Evolutionary conservation across 2,113 vertebrate species (phyloP).

Genomic region (Sapajus apella): DNA sequence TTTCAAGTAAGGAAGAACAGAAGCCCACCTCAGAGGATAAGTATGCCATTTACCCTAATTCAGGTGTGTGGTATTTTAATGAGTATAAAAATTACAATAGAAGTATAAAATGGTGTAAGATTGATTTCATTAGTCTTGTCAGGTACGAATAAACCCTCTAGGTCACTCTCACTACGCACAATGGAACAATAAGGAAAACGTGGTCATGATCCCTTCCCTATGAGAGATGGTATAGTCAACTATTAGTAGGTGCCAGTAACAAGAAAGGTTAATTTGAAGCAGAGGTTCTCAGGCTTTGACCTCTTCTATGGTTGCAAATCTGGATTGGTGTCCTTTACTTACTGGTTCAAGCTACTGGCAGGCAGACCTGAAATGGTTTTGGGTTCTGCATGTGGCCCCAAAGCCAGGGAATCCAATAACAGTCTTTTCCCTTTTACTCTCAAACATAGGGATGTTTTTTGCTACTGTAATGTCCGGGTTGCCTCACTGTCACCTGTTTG

Average conservation of each 20-base stretch:
- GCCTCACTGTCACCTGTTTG: not conserved
- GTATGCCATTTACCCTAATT: not conserved
- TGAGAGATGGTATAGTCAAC: not conserved
- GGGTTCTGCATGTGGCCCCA: not conserved
- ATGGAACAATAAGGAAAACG: not conserved
- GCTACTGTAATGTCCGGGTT: not conserved
- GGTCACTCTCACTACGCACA: not conserved
- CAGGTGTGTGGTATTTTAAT: not conserved
- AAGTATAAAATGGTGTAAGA: not conserved
- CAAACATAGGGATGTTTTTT: not conserved
- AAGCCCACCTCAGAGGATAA: not conserved
- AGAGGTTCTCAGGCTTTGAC: not conserved
- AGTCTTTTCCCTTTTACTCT: not conserved
- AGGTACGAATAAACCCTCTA: not conserved
- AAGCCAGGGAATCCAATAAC: not conserved
- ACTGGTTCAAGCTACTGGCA: not conserved
- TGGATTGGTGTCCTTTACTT: not conserved
- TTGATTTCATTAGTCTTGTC: not conserved
- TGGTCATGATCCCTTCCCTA: not conserved
- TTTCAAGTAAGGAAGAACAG: not conserved
- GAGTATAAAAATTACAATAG: not conserved
- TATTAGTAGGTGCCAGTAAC: not conserved
- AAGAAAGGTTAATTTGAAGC: not conserved
- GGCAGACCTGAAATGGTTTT: not conserved
- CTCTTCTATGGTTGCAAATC: not conserved